These are phyloP conservation scores for Lycocerus yunnanus DNA, from an alignment of 2,888 invertebrate species.

Conservation along the genomic window DNA sequence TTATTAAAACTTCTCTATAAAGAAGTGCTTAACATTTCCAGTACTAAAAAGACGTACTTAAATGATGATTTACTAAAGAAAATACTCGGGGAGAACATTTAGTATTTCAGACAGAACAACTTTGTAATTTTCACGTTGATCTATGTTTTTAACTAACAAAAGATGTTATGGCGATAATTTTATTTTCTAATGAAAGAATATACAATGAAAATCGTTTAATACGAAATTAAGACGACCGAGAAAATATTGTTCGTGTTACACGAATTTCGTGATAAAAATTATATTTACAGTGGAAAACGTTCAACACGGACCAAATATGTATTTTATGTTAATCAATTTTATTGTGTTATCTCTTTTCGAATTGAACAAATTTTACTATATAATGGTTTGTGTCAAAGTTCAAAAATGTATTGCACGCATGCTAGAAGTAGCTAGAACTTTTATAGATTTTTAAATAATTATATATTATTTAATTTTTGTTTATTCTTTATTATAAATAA, in stretches of 20 bases:
- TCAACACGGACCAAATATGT: background rate
- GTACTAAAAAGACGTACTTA: background rate
- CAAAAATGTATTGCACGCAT: background rate
- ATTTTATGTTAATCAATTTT: background rate
- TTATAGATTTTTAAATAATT: background rate
- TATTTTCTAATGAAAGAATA: background rate
- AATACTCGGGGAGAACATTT: background rate
- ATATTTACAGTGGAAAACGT: background rate
- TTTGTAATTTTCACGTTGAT: background rate
- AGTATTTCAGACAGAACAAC: background rate
- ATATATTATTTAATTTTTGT: no score
- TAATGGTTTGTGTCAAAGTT: background rate
- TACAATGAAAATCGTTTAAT: background rate
- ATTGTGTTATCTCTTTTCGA: background rate
- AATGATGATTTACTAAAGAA: background rate
- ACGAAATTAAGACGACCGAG: background rate
- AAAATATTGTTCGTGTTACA: background rate
- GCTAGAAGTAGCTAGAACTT: background rate
- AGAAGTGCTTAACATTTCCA: background rate
- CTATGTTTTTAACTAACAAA: background rate
- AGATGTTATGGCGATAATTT: background rate
- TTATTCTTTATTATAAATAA: no score
- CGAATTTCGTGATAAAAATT: background rate
- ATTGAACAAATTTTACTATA: background rate
- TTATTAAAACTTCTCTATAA: background rate